Evolutionary conservation across 2,113 vertebrate genomes (phyloP).

Genomic region (Tretioscincus oriximinensis): DNA sequence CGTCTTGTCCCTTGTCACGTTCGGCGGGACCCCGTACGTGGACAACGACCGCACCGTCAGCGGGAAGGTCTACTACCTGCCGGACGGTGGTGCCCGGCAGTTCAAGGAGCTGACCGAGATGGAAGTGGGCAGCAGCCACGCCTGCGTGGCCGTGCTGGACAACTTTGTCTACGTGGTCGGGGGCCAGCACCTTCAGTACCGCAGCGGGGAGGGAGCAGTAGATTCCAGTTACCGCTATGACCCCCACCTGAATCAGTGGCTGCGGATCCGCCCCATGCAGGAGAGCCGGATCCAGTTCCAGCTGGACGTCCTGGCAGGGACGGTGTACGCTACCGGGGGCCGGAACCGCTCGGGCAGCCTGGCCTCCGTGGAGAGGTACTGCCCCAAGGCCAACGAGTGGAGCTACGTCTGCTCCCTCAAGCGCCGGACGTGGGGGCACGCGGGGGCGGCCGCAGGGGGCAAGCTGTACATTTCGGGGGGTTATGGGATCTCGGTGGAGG

Average conservation of each 20-base stretch:
- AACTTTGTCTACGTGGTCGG: slow-evolving; percentile 95
- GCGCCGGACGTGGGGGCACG: slow-evolving; percentile 95
- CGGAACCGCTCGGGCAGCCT: slow-evolving; percentile 93
- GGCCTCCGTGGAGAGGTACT: slow-evolving; percentile 91
- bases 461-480: slow-evolving; percentile 91
- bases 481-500: slow-evolving; percentile 91
- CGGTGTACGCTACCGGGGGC: slow-evolving; percentile 90
- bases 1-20: slow-evolving; percentile 83
- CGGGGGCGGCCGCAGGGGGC: slow-evolving; percentile 79
- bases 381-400: slow-evolving; percentile 91
- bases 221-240: slow-evolving; percentile 91
- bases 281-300: slow-evolving; percentile 97
- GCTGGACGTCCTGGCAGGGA: slow-evolving; percentile 81
- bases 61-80: slow-evolving; percentile 84
- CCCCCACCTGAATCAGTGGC: slow-evolving; percentile 89
- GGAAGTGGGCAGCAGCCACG: slow-evolving; percentile 92
- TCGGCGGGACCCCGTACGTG: slow-evolving; percentile 93
- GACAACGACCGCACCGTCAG: slow-evolving; percentile 93
- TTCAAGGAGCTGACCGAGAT: slow-evolving; percentile 91
- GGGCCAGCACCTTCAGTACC: slow-evolving; percentile 93
- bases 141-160: slow-evolving; percentile 89
- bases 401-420: slow-evolving; percentile 86
- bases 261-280: slow-evolving; percentile 91
- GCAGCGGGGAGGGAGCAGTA: slow-evolving; percentile 92
- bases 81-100: slow-evolving; percentile 78